Base-by-base conservation (phyloP, 2,888 invertebrate species). In the Lepidochitona cinerea region DNA sequence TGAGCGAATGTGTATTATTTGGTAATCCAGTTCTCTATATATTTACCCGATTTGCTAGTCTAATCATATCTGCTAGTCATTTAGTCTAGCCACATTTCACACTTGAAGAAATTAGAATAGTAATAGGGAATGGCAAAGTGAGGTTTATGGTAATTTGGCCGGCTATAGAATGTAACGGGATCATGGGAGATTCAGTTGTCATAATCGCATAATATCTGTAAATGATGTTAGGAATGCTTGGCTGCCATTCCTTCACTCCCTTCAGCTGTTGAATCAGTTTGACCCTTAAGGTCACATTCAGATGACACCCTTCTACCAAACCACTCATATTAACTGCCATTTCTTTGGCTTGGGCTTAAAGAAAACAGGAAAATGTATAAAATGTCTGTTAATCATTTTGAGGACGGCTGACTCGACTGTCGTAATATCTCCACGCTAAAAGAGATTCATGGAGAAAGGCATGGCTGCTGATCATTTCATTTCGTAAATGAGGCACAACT, bases 351-450 rank as follows among this genome's bases (percentile, higher is more conserved):
- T n/a, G n/a, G 23, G 49, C 49, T 23, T 2, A 59, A 59, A 29
- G 59, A 59, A n/a, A 29, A 59, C 59, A 59, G 59, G 59, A 29
- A 59, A 59, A 59, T 59, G 59, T 59, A 59, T 59, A 59, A 59
- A 59, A 59, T 9, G 23, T 14, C 59, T 29, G 29, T 59, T 59
- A 59, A 59, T 59, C 59, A 59, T 26, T 14, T 14, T 29, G 59
- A 23, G 29, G 59, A 14, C 26, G 12, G 26, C 14, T 59, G 59
- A 59, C 14, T 32, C 59, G 23, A 14, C 32, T 23, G 59, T 14
- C 23, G 23, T 59, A 59, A 59, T 59, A 59, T 59, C 59, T 29
- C 59, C 26, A 29, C 59, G 14, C 59, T 59, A 29, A 59, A 29
- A 29, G 59, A 59, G 59, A 59, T 59, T 59, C 59, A 23, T 29